These are phyloP conservation scores for Plecotus auritus DNA, from an alignment of 2,113 vertebrate species.

Conservation along the genomic window DNA sequence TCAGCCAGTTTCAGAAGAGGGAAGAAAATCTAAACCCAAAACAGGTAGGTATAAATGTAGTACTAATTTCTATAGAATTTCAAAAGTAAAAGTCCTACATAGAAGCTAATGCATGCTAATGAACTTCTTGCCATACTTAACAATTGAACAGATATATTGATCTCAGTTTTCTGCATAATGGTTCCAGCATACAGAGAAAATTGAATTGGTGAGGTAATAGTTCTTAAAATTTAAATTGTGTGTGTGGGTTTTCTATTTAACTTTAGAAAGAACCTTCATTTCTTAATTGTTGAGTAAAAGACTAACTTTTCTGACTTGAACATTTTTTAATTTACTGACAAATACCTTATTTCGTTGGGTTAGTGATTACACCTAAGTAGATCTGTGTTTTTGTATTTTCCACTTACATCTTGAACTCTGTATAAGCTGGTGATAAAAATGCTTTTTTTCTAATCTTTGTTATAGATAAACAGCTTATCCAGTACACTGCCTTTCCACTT, in stretches of 20 bases:
- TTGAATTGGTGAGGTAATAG: background rate
- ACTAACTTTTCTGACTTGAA: background rate
- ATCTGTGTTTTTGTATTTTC: background rate
- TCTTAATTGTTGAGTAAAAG: background rate
- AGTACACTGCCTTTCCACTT: conserved; percentile 93
- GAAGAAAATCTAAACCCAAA: conserved; percentile 77
- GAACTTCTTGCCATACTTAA: background rate
- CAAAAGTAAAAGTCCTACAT: background rate
- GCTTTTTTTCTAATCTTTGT: background rate
- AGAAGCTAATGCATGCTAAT: background rate
- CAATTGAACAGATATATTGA: background rate
- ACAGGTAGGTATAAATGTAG: conserved; percentile 65
- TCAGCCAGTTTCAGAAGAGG: conserved; percentile 74
- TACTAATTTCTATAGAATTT: background rate
- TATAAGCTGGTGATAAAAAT: background rate
- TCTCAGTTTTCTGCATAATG: background rate
- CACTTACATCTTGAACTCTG: background rate
- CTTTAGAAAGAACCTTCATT: background rate
- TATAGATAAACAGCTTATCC: conserved; percentile 93
- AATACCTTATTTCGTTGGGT: background rate
- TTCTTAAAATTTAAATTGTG: background rate
- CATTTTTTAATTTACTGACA: background rate
- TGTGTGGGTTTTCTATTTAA: background rate
- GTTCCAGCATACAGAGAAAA: background rate
- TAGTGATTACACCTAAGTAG: background rate